These are phyloP conservation scores for Sinocyclocheilus anshuiensis DNA, from an alignment of 2,113 vertebrate species.

Conservation along the genomic window DNA sequence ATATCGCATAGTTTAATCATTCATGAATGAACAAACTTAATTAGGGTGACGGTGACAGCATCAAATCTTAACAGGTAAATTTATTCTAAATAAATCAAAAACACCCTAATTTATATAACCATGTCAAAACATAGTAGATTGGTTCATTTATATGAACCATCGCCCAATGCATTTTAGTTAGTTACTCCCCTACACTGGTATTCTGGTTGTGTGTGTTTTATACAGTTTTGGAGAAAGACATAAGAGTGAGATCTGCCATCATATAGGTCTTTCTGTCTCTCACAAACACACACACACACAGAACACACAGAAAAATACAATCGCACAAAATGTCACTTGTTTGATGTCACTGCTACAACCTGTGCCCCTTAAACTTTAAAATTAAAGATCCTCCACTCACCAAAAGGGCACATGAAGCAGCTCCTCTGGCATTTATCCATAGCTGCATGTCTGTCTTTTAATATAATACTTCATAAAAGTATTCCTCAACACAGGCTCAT, in stretches of 20 bases:
- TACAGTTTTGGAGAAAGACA: neutral
- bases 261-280: neutral
- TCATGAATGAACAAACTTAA: too few relatives aligned
- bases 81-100: too few relatives aligned
- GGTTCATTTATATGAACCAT: neutral
- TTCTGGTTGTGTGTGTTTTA: neutral
- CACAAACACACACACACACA: neutral
- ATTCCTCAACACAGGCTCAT: neutral
- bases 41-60: too few relatives aligned
- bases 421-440: constrained; percentile 21
- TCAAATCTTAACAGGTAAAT: too few relatives aligned
- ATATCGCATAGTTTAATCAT: too few relatives aligned
- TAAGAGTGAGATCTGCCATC: neutral
- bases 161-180: neutral
- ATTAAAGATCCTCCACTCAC: neutral
- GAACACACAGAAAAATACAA: neutral
- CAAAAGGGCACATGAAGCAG: constrained; percentile 26
- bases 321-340: constrained; percentile 18
- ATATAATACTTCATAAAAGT: neutral
- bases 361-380: constrained; percentile 31
- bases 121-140: too few relatives aligned
- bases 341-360: constrained; percentile 24
- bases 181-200: neutral
- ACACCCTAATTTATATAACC: too few relatives aligned
- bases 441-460: neutral